Evolutionary conservation across 2,797 vertebrate genomes (phyloP).

Genomic region (Pitangus sulphuratus): DNA sequence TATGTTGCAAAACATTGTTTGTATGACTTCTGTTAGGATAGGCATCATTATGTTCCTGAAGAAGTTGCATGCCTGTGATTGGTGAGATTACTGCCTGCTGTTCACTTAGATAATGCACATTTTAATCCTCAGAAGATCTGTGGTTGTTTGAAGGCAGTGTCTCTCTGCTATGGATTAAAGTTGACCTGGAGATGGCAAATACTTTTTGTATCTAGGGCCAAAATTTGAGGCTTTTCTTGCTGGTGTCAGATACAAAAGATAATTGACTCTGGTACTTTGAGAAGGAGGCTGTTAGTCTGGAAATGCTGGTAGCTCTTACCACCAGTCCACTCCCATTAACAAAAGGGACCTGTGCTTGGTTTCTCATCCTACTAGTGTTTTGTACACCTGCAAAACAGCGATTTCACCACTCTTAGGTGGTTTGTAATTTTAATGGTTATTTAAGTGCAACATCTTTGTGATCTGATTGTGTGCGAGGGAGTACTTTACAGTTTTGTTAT

Average conservation of each 20-base stretch:
- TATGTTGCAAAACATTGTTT: neutral
- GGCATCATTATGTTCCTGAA: neutral
- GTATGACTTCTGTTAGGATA: neutral
- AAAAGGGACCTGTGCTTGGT: neutral
- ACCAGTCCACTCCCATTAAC: fast-evolving
- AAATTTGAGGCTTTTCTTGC: neutral
- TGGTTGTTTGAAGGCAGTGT: neutral
- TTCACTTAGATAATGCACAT: fast-evolving
- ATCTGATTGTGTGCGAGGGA: neutral
- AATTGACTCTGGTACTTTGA: neutral
- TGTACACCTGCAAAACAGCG: neutral
- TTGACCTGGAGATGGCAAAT: neutral
- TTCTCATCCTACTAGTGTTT: neutral
- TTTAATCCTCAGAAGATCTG: neutral
- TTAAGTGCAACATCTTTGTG: neutral
- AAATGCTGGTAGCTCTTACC: neutral
- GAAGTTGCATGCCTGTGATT: neutral
- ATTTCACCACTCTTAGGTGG: neutral
- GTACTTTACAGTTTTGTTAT: neutral
- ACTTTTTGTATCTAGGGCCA: neutral
- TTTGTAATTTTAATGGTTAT: neutral
- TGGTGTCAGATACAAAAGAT: neutral
- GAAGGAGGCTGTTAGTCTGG: neutral
- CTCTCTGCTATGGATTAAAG: neutral
- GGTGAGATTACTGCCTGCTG: neutral